Evolutionary conservation across 2,797 vertebrate species (phyloP).

Genomic region (Carduelis carduelis): DNA sequence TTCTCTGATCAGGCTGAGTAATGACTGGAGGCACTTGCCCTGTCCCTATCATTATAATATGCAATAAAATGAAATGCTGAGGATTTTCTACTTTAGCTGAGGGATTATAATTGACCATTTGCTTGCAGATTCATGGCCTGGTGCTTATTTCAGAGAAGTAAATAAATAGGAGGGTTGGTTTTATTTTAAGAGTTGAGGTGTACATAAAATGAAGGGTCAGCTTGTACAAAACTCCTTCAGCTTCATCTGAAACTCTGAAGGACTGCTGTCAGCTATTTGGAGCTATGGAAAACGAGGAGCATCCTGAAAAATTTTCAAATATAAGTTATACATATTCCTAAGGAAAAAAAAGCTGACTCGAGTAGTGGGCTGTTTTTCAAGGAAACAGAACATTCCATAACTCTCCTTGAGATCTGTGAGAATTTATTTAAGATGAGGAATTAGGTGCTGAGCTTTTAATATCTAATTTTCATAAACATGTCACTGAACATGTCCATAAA

Average conservation of each 20-base stretch:
- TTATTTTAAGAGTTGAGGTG: neutral
- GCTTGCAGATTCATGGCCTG: neutral
- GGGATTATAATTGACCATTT: conserved; percentile 32
- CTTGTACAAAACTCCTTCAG: neutral
- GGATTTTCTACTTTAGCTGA: neutral
- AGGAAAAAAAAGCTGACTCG: neutral
- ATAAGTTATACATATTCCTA: too few species aligned
- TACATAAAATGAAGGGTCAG: neutral
- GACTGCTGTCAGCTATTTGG: neutral
- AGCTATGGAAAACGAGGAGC: neutral
- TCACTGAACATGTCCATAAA: neutral
- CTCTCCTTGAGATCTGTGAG: neutral
- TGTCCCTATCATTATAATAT: conserved; percentile 59
- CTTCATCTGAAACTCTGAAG: neutral
- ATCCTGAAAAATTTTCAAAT: neutral
- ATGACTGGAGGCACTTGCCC: conserved; percentile 60
- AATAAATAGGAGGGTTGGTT: neutral
- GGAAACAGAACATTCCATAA: neutral
- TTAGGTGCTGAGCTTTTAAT: neutral
- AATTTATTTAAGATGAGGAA: neutral
- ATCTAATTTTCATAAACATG: neutral
- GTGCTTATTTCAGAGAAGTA: conserved; percentile 16
- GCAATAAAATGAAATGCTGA: conserved; percentile 40
- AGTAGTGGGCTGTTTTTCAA: neutral
- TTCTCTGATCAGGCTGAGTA: conserved; percentile 62